Conservation (phyloP, 2,113 vertebrate genomes). For the Ursus arctos region DNA sequence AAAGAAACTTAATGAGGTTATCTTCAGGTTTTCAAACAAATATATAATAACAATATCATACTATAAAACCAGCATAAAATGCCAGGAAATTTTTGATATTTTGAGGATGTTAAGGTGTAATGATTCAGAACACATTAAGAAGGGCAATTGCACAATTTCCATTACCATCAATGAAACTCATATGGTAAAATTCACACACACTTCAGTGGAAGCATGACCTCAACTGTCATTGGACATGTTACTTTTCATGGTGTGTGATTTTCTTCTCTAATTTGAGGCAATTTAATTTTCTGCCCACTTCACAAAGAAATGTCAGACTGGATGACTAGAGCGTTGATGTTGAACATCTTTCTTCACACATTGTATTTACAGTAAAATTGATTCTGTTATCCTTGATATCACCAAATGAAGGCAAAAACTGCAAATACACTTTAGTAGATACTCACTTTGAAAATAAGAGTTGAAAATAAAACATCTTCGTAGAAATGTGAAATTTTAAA, state of each 20-base stretch:
- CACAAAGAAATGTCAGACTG: constrained; percentile 81
- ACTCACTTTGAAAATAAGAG: constrained; percentile 50
- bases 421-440: not conserved
- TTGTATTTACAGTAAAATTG: constrained; percentile 64
- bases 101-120: constrained; percentile 47
- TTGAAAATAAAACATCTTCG: not conserved
- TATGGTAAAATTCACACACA: constrained; percentile 60
- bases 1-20: constrained; percentile 8
- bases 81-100: constrained; percentile 46
- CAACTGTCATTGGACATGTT: constrained; percentile 67
- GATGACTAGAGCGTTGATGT: constrained; percentile 63
- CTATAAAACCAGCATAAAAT: constrained; percentile 57
- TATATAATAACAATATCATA: not conserved
- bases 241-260: constrained; percentile 66
- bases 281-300: constrained; percentile 82
- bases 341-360: constrained; percentile 63
- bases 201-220: constrained; percentile 57
- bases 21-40: constrained; percentile 7
- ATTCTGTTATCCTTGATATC: constrained; percentile 58
- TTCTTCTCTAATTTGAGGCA: constrained; percentile 74
- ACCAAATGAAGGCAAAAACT: constrained; percentile 43
- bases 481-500: constrained; percentile 17
- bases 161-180: constrained; percentile 52
- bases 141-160: not conserved
- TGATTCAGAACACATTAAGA: constrained; percentile 35